Evolutionary conservation across 2,888 invertebrate genomes (phyloP).

Genomic region (Dryococelus australis): DNA sequence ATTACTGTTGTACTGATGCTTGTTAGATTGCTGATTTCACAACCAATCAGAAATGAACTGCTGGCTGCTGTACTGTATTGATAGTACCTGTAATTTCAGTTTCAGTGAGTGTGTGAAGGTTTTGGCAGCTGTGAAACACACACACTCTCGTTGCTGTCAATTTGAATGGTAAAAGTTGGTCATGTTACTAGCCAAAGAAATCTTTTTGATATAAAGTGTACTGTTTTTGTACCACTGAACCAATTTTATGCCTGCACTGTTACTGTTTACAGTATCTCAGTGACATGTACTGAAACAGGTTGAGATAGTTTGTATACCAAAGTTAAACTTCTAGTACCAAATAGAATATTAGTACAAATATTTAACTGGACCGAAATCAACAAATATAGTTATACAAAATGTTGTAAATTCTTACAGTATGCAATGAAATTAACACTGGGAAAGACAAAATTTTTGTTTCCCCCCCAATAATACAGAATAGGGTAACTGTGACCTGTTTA

Average conservation of each 20-base stretch:
- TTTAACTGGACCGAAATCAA: not conserved
- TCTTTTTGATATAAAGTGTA: not conserved
- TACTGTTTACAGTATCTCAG: no score
- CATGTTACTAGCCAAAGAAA: not conserved
- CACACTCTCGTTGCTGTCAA: not conserved
- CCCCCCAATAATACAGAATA: not conserved
- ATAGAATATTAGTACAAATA: conserved; percentile 2
- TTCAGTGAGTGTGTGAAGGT: not conserved
- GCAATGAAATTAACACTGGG: not conserved
- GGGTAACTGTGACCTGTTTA: not conserved
- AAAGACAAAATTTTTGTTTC: not conserved
- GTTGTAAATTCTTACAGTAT: not conserved
- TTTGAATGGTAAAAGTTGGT: not conserved
- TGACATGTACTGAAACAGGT: not conserved
- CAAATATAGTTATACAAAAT: not conserved
- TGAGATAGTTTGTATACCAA: not conserved
- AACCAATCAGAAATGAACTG: not conserved
- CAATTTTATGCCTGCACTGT: not conserved
- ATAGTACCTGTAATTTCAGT: not conserved
- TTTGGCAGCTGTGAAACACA: not conserved
- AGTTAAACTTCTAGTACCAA: not conserved
- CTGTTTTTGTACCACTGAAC: not conserved
- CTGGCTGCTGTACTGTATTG: not conserved
- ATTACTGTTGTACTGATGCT: no score
- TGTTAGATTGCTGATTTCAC: not conserved